Base-by-base conservation (phyloP, 2,888 invertebrate species). In the Gibbula magus region DNA sequence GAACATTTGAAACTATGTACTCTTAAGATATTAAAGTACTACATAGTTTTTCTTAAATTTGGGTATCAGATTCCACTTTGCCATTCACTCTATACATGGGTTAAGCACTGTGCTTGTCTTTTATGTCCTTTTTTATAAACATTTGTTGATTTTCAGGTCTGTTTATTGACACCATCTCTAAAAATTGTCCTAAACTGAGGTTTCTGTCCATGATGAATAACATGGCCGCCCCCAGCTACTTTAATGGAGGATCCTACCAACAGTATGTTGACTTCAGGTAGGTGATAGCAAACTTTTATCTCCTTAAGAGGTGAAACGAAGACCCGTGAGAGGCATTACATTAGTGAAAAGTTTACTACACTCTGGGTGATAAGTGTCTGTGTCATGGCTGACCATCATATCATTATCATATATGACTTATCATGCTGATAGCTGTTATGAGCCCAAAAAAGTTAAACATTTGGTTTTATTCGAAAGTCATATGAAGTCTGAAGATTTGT, bases 181-280 rank as follows among this genome's bases (percentile, higher is more conserved):
- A 87, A 56, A 87, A 86, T 52, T 92, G 90, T 84, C 91, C 97
- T 0, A 95, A 95, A 87, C 93, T 97, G 35, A 94, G 95, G 88
- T 95, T 96, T 91, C 93, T 97, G 0, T 96, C 96, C 20, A 94
- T 97, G 80, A 96, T 97, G 97, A 97, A 97, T 25, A 97, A 97
- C 93, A 95, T 95, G 0, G 96, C 96, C 0, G 96, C 96, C 0
- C 96, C 96, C 0, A 96, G 96, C 85, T 95, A 95, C 88, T 94
- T 96, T 79, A 96, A 95, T 86, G 95, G 96, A n/a, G 96, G 96
- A 56, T 95, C 95, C 20, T 95, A 95, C 88, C 95, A 95, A 86
- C 96, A 96, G 90, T 96, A 96, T 89, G 92, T 95, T 18, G 96
- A 96, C 87, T 96, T 96, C 92, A 95, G 96, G 96, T 96, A 91